phyloP scores from a whole-genome alignment of 2,113 vertebrate species.

The Struthidea cinerea region DNA sequence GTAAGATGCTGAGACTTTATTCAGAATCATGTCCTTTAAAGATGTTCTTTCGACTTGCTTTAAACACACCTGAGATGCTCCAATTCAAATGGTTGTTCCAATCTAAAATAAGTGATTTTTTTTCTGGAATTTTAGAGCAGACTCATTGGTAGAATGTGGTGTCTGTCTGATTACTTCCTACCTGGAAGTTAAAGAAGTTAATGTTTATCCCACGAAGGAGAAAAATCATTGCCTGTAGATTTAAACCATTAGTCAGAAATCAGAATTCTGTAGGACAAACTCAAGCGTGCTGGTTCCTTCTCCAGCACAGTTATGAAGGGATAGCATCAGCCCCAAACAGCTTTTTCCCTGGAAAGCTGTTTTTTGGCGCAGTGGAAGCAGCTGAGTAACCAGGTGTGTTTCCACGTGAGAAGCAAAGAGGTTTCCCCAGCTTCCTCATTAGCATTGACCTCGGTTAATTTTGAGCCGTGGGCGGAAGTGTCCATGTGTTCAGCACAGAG shows the following conservation, averaged over 20 bases:
- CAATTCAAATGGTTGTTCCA: neutral
- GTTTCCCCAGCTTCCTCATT: neutral
- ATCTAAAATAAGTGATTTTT: neutral
- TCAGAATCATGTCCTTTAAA: neutral
- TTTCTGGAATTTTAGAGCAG: neutral
- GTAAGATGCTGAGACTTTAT: conserved; percentile 57
- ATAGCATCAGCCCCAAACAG: neutral
- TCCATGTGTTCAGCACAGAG: accelerated
- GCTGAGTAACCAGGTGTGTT: neutral
- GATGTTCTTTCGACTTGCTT: neutral
- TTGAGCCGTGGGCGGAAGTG: accelerated
- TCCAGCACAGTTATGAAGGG: neutral
- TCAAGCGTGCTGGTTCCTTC: neutral
- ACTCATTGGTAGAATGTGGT: neutral
- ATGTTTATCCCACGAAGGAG: neutral
- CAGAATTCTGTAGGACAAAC: neutral
- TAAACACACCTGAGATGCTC: neutral
- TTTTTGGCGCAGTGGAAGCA: neutral
- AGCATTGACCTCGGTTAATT: neutral
- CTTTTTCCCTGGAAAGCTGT: neutral
- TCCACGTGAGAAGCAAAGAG: neutral
- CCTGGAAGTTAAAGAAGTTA: neutral
- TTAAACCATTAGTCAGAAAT: neutral
- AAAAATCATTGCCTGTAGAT: neutral
- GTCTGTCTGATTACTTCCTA: neutral